A percentile compares a stretch with the other conserved stretches of the same genome.
Evolutionary conservation across 2,888 invertebrate species (phyloP).

Genomic region (Cantharis rufa): DNA sequence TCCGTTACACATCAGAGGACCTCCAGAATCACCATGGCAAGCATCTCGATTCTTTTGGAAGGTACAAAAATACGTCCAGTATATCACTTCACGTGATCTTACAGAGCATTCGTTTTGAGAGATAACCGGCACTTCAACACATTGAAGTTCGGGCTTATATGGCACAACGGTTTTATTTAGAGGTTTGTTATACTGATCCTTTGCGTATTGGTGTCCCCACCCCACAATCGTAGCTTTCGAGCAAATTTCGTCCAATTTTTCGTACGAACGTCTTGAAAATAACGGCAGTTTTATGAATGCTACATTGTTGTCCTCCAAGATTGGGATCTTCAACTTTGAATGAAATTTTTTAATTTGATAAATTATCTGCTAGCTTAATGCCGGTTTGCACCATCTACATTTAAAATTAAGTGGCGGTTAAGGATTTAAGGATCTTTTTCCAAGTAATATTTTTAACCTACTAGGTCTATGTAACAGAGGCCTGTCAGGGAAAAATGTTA

Average conservation of each 20-base stretch:
- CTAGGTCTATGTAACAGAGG: too few species aligned
- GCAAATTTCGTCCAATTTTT: neutral
- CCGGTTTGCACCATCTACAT: too few species aligned
- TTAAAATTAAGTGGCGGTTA: too few species aligned
- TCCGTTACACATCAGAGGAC: conserved; percentile 12
- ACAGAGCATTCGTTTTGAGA: neutral
- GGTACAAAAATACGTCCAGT: accelerated
- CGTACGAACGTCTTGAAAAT: neutral
- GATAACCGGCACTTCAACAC: neutral
- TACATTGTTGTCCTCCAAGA: accelerated
- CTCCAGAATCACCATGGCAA: conserved; percentile 12
- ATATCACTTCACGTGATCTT: neutral
- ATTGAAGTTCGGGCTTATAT: neutral
- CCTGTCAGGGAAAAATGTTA: too few species aligned
- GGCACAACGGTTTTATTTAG: neutral
- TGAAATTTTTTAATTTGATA: neutral
- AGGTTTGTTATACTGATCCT: accelerated
- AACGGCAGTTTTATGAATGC: neutral
- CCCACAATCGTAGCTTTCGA: neutral
- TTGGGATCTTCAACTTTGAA: neutral
- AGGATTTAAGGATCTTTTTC: too few species aligned
- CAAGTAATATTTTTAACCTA: too few species aligned
- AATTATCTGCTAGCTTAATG: too few species aligned
- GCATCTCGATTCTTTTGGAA: neutral
- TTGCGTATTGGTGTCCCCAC: neutral